phyloP scores from a whole-genome alignment of 2,888 invertebrate species.

The Calameuta filiformis region DNA sequence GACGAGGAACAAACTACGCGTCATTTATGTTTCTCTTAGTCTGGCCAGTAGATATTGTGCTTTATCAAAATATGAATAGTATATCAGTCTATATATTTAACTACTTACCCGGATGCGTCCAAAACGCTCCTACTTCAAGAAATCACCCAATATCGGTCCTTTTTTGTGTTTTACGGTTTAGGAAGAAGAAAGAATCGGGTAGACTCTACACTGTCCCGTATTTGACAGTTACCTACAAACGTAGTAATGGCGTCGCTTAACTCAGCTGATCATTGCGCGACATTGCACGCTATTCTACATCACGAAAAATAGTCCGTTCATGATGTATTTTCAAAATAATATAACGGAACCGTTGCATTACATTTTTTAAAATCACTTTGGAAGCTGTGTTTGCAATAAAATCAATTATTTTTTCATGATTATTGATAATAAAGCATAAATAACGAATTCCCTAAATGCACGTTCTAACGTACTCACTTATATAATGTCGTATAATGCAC shows the following conservation, averaged over 20 bases:
- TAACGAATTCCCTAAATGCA: background rate
- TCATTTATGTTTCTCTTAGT: background rate
- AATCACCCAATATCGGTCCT: constrained; percentile 56
- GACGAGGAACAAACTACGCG: background rate
- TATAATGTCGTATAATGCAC: too few relatives aligned
- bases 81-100: background rate
- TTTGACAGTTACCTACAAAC: constrained; percentile 55
- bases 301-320: constrained; percentile 37
- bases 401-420: background rate
- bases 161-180: constrained; percentile 39
- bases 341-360: background rate
- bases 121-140: constrained; percentile 49
- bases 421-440: background rate
- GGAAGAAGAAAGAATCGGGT: constrained; percentile 36
- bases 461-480: background rate
- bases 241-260: constrained; percentile 48
- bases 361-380: background rate
- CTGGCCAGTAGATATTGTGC: background rate
- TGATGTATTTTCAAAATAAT: background rate
- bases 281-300: constrained; percentile 5
- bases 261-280: constrained; percentile 51
- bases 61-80: background rate
- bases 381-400: background rate
- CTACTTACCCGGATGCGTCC: constrained; percentile 64
- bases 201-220: constrained; percentile 30